These are phyloP conservation scores for Sebastes reedi DNA, from an alignment of 2,797 vertebrate genomes.

Conservation along the genomic window DNA sequence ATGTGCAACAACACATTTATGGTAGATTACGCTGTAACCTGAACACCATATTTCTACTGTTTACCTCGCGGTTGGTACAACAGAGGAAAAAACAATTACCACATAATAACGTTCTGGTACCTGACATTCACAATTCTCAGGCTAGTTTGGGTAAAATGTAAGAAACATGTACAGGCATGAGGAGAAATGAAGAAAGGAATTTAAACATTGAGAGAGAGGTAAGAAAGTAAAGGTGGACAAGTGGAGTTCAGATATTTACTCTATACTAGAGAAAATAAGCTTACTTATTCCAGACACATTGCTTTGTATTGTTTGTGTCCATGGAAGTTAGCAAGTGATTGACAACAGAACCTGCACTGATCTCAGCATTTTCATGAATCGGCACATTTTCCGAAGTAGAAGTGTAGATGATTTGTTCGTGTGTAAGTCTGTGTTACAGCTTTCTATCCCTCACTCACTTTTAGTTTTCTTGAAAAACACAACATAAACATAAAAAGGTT, in stretches of 20 bases:
- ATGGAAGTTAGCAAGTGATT: slow-evolving; percentile 10
- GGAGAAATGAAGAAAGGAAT: background rate
- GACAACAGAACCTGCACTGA: slow-evolving; percentile 30
- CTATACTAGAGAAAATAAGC: background rate
- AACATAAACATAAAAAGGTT: slow-evolving; percentile 13
- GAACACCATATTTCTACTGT: background rate
- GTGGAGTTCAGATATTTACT: background rate
- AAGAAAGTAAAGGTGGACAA: background rate
- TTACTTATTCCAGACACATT: slow-evolving; percentile 29
- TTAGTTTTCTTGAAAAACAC: slow-evolving; percentile 14
- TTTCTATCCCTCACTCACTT: background rate
- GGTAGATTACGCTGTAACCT: background rate
- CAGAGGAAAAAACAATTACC: background rate
- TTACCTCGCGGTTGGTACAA: no score
- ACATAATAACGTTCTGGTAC: background rate
- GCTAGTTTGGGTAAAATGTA: background rate
- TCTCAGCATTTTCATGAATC: slow-evolving; percentile 37
- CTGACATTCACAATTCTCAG: background rate
- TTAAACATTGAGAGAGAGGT: background rate
- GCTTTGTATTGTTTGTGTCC: slow-evolving; percentile 16
- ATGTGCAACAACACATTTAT: background rate
- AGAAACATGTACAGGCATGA: background rate
- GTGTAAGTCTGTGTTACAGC: background rate
- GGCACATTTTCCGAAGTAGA: slow-evolving; percentile 10
- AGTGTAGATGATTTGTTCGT: background rate